phyloP scores from a whole-genome alignment of 2,888 invertebrate genomes.

The Oscheius myriophilus region DNA sequence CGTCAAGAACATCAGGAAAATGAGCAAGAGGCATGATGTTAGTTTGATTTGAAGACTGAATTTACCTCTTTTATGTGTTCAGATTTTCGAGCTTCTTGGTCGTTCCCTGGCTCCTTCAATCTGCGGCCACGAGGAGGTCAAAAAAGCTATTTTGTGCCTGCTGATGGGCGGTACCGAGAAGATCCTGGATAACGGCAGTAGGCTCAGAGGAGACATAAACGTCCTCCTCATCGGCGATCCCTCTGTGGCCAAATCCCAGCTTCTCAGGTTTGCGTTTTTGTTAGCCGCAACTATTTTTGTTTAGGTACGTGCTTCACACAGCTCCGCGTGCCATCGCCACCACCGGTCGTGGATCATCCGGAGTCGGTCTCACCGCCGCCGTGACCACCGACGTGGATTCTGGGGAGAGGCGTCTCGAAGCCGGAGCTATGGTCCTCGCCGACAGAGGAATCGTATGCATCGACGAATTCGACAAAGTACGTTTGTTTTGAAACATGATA shows the following conservation, averaged over 20 bases:
- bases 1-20: conserved; percentile 85
- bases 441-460: conserved; percentile 95
- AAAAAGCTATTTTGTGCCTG: conserved; percentile 92
- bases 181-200: conserved; percentile 83
- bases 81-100: conserved; percentile 83
- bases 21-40: conserved; percentile 73
- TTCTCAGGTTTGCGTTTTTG: conserved; percentile 73
- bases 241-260: conserved; percentile 96
- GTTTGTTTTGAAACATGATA: neutral
- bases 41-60: neutral
- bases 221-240: conserved; percentile 95
- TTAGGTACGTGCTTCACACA: conserved; percentile 87
- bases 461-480: conserved; percentile 88
- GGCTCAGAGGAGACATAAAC: conserved; percentile 89
- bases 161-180: conserved; percentile 95
- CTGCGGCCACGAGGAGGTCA: conserved; percentile 94
- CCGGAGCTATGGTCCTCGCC: conserved; percentile 99
- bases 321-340: conserved; percentile 96
- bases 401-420: conserved; percentile 73
- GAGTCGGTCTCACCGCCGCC: conserved; percentile 97
- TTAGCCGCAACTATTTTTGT: neutral
- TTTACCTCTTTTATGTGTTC: conserved; percentile 70
- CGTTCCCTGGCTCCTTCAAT: conserved; percentile 96
- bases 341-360: conserved; percentile 96
- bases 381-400: conserved; percentile 95